Conservation (phyloP, 2,888 invertebrate species). For the Lacanobia wlatinum region DNA sequence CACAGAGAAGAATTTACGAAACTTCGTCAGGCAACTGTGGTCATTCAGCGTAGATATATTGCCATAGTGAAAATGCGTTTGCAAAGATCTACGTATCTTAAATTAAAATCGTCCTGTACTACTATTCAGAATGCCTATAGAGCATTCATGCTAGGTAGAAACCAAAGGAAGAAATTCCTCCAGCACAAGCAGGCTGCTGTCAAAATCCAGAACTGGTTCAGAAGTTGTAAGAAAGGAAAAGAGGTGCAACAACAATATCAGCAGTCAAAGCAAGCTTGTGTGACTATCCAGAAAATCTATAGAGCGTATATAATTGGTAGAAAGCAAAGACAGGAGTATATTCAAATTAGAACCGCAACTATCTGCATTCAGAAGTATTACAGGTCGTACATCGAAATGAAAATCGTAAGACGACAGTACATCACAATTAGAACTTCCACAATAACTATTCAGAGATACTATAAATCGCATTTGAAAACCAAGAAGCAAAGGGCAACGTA, state of each 20-base stretch:
- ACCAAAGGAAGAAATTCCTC: conserved; percentile 74
- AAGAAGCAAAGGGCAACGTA: conserved; percentile 72
- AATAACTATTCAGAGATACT: conserved; percentile 75
- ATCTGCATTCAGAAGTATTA: conserved; percentile 81
- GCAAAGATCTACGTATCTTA: conserved; percentile 72
- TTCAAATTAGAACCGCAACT: conserved; percentile 78
- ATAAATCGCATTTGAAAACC: conserved; percentile 74
- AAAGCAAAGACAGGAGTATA: conserved; percentile 77
- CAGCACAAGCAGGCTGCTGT: conserved; percentile 76
- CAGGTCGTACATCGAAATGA: conserved; percentile 78
- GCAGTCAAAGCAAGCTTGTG: conserved; percentile 77
- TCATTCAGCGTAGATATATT: conserved; percentile 84
- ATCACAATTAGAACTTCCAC: conserved; percentile 72
- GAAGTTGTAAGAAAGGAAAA: conserved; percentile 73
- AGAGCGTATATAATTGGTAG: conserved; percentile 77
- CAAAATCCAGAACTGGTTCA: conserved; percentile 88
- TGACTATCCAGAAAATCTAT: conserved; percentile 86
- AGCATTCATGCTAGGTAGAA: conserved; percentile 75
- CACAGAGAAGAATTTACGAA: conserved; percentile 68
- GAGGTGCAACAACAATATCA: conserved; percentile 73
- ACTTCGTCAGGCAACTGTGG: conserved; percentile 75
- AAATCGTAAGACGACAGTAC: conserved; percentile 73
- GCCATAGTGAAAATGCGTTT: conserved; percentile 80
- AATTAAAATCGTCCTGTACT: conserved; percentile 74
- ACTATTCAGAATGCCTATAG: conserved; percentile 84